Base-by-base conservation (phyloP, 1,140 invertebrate genomes). In the Solenopsis invicta region DNA sequence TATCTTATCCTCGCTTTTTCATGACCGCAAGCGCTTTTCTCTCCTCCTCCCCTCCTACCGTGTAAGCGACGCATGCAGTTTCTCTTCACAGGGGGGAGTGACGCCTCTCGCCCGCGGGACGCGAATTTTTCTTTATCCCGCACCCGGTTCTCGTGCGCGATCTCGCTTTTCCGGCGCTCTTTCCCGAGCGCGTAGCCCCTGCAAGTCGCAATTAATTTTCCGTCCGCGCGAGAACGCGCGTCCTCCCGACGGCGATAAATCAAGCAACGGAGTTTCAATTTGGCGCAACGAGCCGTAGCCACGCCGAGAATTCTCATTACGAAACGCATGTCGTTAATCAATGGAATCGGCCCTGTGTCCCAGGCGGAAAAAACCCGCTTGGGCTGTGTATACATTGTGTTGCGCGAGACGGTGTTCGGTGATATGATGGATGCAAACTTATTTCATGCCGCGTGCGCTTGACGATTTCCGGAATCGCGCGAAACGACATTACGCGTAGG, bases 161-260 rank as follows among this genome's bases (percentile, higher is more conserved):
- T 50, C 45, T 45, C 78, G 45, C 66, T 50, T 71, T 52, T n/a
- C 41, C 69, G 18, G 12, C 67, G 37, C 37, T 75, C 24, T 74
- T 59, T 29, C 29, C 29, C 50, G 3, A 10, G 9, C 77, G 54
- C 18, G 16, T 29, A 48, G 66, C 34, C 71, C 34, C 71, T 50
- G 59, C 87, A 66, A 88, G 67, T 89, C 24, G 52, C 87, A 89
- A 89, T 89, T 89, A 89, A 89, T 88, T 86, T 86, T 62, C 81
- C 64, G 87, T 78, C 88, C 52, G 77, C 77, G 77, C 48, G 78
- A 37, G 50, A 50, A 41, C 59, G 24, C 59, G 24, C 86, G 69
- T 84, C 75, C 76, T 86, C 71, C 59, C 24, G 59, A 8, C 21
- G 52, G 45, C 74, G 88, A 89, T 89, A 88, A 89, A 89, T 89